These are phyloP conservation scores for Mnemiopsis leidyi DNA, from an alignment of 37 sponge, comb jelly and placozoan species.

Conservation along the genomic window DNA sequence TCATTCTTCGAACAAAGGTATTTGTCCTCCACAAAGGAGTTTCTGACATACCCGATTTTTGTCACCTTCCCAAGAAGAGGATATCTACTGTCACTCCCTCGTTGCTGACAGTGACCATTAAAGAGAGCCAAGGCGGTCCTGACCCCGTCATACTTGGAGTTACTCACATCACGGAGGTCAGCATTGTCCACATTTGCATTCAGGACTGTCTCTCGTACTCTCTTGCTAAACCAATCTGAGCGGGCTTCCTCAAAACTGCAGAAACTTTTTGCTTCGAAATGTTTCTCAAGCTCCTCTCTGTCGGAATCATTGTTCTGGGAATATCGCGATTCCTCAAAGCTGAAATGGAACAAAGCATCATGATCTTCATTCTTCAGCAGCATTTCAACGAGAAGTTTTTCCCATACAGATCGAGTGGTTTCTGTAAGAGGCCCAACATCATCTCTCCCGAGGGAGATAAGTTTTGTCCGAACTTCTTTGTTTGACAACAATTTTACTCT, in stretches of 20 bases:
- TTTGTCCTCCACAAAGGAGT: background rate
- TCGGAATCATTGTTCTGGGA: too few species aligned
- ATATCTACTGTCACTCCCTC: background rate
- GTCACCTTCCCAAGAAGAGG: background rate
- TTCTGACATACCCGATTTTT: background rate
- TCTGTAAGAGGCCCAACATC: too few species aligned
- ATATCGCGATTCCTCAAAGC: too few species aligned
- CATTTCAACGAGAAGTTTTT: too few species aligned
- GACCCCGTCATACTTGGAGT: background rate
- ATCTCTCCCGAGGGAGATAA: too few species aligned
- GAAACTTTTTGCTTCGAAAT: background rate
- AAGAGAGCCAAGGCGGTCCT: background rate
- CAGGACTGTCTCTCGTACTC: background rate
- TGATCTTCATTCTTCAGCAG: too few species aligned
- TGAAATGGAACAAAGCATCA: too few species aligned
- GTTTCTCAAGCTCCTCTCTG: too few species aligned
- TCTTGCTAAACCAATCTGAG: background rate
- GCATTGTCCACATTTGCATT: background rate
- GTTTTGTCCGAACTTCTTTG: background rate
- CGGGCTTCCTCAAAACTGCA: background rate
- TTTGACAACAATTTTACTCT: too few species aligned
- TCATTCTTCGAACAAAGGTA: background rate
- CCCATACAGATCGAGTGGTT: too few species aligned
- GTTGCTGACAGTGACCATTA: background rate
- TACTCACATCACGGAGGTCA: background rate